Conservation (phyloP, 2,113 vertebrate species). For the Pelobates fuscus region DNA sequence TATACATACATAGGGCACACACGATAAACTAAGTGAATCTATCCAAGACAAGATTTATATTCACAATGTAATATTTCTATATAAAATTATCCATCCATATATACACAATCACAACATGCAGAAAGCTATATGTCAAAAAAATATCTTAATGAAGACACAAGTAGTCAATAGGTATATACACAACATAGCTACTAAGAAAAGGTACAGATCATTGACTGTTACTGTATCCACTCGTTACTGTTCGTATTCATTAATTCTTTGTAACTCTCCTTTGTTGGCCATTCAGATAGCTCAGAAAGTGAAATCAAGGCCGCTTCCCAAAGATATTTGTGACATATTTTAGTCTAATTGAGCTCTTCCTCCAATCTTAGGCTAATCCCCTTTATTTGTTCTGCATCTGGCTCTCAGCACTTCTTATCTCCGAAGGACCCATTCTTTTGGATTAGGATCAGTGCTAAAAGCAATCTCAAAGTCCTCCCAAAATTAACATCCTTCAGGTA, state of each 20-base stretch:
- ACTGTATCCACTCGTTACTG: too few relatives aligned
- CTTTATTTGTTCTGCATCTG: constrained; percentile 12
- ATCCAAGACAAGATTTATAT: too few relatives aligned
- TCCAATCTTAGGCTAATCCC: constrained; percentile 6
- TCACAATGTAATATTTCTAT: too few relatives aligned
- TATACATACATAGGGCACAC: too few relatives aligned
- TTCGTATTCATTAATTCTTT: background rate
- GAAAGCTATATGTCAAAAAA: too few relatives aligned
- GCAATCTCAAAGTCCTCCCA: constrained; percentile 26
- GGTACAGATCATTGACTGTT: too few relatives aligned
- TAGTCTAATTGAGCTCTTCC: constrained; percentile 9
- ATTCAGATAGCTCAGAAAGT: constrained; percentile 28
- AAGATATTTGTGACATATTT: constrained; percentile 3
- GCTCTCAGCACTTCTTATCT: constrained; percentile 35
- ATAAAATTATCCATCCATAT: too few relatives aligned
- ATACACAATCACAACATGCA: too few relatives aligned
- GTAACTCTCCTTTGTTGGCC: background rate
- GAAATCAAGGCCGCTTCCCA: constrained; percentile 3
- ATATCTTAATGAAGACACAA: too few relatives aligned
- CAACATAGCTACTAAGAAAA: too few relatives aligned
- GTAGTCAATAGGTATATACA: too few relatives aligned
- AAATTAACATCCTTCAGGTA: background rate
- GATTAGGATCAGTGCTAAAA: constrained; percentile 40
- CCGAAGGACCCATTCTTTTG: constrained; percentile 9
- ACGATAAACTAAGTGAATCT: too few relatives aligned